Base-by-base conservation (phyloP, 2,113 vertebrate genomes). In the Bufo bufo region DNA sequence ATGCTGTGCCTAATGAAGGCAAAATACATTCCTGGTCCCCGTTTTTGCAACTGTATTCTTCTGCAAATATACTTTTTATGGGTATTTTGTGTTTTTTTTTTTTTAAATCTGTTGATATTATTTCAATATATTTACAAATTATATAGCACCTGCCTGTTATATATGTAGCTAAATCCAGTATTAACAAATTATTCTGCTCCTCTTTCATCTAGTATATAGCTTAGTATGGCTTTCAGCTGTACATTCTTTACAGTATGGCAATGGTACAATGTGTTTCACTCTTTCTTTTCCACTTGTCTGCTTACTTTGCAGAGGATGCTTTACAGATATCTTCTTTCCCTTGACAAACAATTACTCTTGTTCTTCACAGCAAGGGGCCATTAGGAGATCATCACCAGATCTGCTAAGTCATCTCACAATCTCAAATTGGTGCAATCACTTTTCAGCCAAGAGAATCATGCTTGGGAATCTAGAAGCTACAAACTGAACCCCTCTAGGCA, bases 321-420 rank as follows among this genome's bases (percentile, higher is more conserved):
- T 92, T 94, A 92, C 93, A 94, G 93, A 94, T 93, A 91, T 92
- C 92, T 90, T 93, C 90, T 91, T 90, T 94, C 90, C 91, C 91
- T 90, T 93, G 94, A 93, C 92, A 94, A 95, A 95, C 94, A 94
- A 94, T 95, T 94, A 94, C 93, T 93, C 93, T 93, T 94, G 91
- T 90, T 94, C 81, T 86, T 90, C 93, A 89, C 94, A 90, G 93
- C 89, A 86, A 94, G 94, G 94, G 92, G 91, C 93, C 93, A 95
- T 93, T 95, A 95, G 94, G 92, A 92, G 92, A 93, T 92, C 92
- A 93, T 95, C 93, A 94, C 89, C 88, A 90, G 92, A 94, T 94
- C 93, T 95, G 92, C 93, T 94, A 94, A 95, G 94, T 96, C 94
- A 94, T 94, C 93, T 94, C 92, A 93, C 93, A 93, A 94, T 95